Evolutionary conservation across 2,797 vertebrate species (phyloP).

Genomic region (Euphonia xanthogaster): DNA sequence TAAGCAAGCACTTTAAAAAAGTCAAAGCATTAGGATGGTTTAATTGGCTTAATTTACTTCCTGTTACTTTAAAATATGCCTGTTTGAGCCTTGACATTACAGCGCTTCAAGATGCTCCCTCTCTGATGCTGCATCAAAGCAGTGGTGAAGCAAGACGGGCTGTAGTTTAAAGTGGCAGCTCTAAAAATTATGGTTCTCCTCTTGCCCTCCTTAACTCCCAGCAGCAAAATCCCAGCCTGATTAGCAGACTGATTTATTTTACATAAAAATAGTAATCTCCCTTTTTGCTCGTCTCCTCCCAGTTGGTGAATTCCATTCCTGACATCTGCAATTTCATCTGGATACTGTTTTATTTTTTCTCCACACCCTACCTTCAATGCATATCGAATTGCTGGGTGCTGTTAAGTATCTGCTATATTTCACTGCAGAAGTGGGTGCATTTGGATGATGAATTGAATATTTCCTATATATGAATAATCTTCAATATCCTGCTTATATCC

Average conservation of each 20-base stretch:
- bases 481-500: conserved; percentile 42
- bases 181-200: conserved; percentile 70
- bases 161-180: conserved; percentile 68
- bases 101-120: conserved; percentile 30
- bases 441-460: conserved; percentile 50
- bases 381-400: conserved; percentile 1
- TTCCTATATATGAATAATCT: conserved; percentile 41
- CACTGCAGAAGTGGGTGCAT: conserved; percentile 51
- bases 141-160: conserved; percentile 18
- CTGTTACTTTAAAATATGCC: conserved; percentile 67
- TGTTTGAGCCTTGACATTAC: conserved; percentile 59
- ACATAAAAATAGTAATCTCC: conserved; percentile 67
- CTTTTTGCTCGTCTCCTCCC: neutral
- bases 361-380: conserved; percentile 22
- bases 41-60: conserved; percentile 71
- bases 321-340: conserved; percentile 63
- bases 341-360: conserved; percentile 49
- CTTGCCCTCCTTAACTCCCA: conserved; percentile 71
- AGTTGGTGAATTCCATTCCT: conserved; percentile 60
- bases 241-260: conserved; percentile 74
- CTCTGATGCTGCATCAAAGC: conserved; percentile 62
- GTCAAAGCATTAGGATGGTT: conserved; percentile 43
- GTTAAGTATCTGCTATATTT: conserved; percentile 34
- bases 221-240: conserved; percentile 70
- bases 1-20: conserved; percentile 33